Conservation (phyloP, 2,113 vertebrate species). For the Spea bombifrons region DNA sequence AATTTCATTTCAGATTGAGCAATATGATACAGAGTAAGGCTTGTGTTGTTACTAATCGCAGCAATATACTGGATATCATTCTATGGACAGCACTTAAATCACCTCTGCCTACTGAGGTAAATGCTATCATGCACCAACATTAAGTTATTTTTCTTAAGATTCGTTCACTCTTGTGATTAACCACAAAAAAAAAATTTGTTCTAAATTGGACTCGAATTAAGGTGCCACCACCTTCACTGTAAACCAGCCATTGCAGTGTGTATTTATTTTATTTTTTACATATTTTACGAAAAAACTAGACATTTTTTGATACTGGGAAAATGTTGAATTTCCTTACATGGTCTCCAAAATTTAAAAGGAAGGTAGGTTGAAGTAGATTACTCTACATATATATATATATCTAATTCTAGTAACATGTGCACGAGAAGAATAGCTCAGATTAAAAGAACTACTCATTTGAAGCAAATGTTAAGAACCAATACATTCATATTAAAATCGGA, state of each 20-base stretch:
- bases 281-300: too few species aligned
- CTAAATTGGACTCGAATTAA: slow-evolving; percentile 49
- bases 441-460: too few species aligned
- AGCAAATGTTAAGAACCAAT: too few species aligned
- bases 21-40: slow-evolving; percentile 27
- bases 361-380: too few species aligned
- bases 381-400: too few species aligned
- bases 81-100: background rate
- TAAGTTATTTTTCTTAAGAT: slow-evolving; percentile 35
- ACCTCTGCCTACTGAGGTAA: slow-evolving; percentile 45
- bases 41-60: slow-evolving; percentile 50
- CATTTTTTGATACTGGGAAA: too few species aligned
- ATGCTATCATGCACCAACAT: slow-evolving; percentile 55
- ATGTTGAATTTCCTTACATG: too few species aligned
- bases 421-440: too few species aligned
- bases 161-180: slow-evolving; percentile 51
- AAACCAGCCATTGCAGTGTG: background rate
- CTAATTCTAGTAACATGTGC: too few species aligned
- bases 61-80: slow-evolving; percentile 51
- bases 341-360: too few species aligned
- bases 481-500: too few species aligned
- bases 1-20: background rate
- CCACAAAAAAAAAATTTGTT: slow-evolving; percentile 62
- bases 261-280: too few species aligned
- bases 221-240: background rate